Conservation (phyloP, 1,140 invertebrate genomes). For the Stenopsyche tienmushanensis region DNA sequence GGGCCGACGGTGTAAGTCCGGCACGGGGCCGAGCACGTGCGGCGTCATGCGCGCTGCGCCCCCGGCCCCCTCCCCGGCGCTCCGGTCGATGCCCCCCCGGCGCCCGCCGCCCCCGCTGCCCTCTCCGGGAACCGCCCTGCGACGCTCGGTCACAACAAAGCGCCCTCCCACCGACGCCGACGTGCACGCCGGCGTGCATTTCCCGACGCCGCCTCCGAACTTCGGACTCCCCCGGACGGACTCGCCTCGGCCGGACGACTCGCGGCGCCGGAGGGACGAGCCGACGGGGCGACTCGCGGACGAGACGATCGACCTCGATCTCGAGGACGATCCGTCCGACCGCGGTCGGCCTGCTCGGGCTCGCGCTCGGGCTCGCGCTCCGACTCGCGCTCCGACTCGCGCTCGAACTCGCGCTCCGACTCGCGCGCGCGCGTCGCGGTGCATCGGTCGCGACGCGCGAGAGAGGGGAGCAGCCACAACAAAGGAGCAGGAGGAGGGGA, state of each 20-base stretch:
- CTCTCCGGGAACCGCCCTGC: background rate
- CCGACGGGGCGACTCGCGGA: too few species aligned
- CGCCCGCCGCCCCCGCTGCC: background rate
- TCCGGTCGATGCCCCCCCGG: constrained; percentile 26
- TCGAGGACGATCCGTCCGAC: too few species aligned
- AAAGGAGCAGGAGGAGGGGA: too few species aligned
- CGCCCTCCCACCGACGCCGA: background rate
- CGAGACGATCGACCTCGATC: too few species aligned
- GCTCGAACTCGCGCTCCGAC: too few species aligned
- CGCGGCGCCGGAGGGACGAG: too few species aligned
- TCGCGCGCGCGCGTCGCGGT: background rate
- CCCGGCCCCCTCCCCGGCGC: background rate
- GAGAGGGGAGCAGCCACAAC: background rate
- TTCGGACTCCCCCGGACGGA: background rate
- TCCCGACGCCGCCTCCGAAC: background rate
- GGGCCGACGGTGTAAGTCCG: too few species aligned
- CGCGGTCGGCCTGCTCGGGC: too few species aligned
- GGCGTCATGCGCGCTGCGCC: background rate
- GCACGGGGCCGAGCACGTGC: background rate
- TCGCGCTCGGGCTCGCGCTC: too few species aligned
- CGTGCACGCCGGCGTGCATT: background rate
- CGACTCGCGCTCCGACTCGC: too few species aligned
- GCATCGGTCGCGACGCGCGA: background rate
- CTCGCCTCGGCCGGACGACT: background rate
- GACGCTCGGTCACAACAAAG: constrained; percentile 21